Base-by-base conservation (phyloP, 2,797 vertebrate genomes). In the Lepidocolaptes lacrymiger region DNA sequence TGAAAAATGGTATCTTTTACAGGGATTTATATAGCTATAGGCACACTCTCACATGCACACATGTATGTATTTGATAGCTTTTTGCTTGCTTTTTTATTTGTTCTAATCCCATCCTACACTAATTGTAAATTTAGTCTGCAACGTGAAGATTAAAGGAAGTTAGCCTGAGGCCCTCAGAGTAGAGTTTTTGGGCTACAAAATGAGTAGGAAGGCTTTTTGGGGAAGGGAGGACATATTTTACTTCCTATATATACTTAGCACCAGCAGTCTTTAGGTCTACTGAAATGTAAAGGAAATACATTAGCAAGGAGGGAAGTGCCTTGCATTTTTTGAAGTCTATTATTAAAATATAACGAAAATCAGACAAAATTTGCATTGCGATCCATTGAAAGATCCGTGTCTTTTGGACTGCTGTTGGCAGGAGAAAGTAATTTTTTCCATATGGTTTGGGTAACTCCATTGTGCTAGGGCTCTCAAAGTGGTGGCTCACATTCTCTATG, bases 291-390 rank as follows among this genome's bases (percentile, higher is more conserved):
- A 73, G 64, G 79, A 91, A 93, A 96, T 75, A 89, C 6, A 2
- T 30, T 63, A 66, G 61, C 24, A 52, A 76, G 63, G 67, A 89
- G 67, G 88, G 75, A 94, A 91, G 91, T 93, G 96, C 91, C 44
- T 75, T 93, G 74, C 81, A 87, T 86, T 69, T 91, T 92, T 91
- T 69, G 27, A 52, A 89, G 78, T 69, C 76, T 91, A 3, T 73
- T 93, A 95, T 81, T 96, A 94, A 94, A 95, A 67, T 54, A 52
- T 37, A 94, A 82, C 52, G 74, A 56, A 92, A 91, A 66, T 91
- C 75, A 68, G 85, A 58, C 80, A 41, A 23, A 93, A 67, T 93
- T 93, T 95, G 55, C 58, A 68, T 80, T 92, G 55, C 9, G 0
- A 43, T 81, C 85, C 54, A 49, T 14, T n/a, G 75, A 85, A 96